Evolutionary conservation across 2,797 vertebrate genomes (phyloP), one percentile per base, ranked within the genome.

Genomic region (Lacerta bilineata): DNA sequence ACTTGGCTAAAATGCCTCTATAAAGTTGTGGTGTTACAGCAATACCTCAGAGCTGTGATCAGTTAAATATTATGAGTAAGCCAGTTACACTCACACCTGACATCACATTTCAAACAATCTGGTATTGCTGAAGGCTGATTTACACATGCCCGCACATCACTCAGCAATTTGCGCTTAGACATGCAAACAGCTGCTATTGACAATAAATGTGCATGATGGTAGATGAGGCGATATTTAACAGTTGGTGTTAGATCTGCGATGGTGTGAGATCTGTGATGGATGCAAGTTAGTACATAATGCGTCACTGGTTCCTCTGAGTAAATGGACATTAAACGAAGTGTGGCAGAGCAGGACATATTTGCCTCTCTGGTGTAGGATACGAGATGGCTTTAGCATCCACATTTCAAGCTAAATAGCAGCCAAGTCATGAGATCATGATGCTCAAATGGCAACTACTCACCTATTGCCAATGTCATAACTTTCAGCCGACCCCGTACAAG

Each of bases 401-500:
- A 82, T 20, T 59, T 77, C 61, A 41, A 50, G 33, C 33, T 55
- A 83, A 83, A 50, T 50, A 83, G 80, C 2, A 88, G 72, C 46
- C 17, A 23, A 61, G 18, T 23, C 23, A 11, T 39, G 33, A 33
- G 10, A 61, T 27, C 50, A 79, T 13, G 27, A 3, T 84, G n/a
- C 55, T 74, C 17, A 76, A 41, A 55, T 36, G 8, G 29, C 8
- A 68, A 0, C 0, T 36, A 69, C 93, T 94, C 97, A 99, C 99
- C 99, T 95, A 99, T 97, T 0, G 99, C 98, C 0, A 99, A 97
- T 5, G 98, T 98, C 98, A 98, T 98, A 93, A 96, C 98, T 81
- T 95, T 95, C 8, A 99, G 95, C 82, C 96, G 97, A 77, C 97
- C 96, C 36, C 97, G 96, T 83, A 98, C 91, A 1, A 99, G 93